A percentile compares a stretch with the other conserved stretches of the same genome.
These are phyloP conservation scores for Furcula furcula DNA, from an alignment of 2,888 invertebrate species.

Conservation along the genomic window DNA sequence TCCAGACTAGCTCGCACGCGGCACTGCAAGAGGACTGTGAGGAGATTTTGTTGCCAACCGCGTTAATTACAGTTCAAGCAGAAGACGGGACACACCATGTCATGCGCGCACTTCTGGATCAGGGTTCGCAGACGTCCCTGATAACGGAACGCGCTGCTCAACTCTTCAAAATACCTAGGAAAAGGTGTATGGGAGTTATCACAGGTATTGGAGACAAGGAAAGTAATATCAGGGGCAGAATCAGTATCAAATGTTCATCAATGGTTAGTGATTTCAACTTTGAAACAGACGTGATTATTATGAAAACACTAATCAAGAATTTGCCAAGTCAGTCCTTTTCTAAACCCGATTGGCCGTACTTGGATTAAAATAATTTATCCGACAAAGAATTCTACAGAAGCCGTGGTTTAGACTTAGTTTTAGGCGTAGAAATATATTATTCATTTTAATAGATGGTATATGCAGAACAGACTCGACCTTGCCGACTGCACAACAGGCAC, in stretches of 20 bases:
- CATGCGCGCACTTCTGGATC: constrained; percentile 5
- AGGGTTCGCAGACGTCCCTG: constrained; percentile 4
- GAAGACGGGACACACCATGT: background rate
- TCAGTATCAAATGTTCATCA: background rate
- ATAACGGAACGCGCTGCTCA: constrained; percentile 4
- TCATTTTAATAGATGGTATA: background rate
- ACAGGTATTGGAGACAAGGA: background rate
- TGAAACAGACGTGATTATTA: constrained; percentile 1
- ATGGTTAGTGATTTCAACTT: background rate
- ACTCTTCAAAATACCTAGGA: background rate
- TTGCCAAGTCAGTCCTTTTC: background rate
- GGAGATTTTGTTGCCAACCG: background rate
- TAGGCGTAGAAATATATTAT: constrained; percentile 3
- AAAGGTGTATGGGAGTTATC: background rate
- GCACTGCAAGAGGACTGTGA: background rate
- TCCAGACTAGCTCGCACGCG: background rate
- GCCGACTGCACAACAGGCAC: too few relatives aligned
- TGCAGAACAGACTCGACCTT: background rate
- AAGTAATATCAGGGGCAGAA: background rate
- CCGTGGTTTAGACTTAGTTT: constrained; percentile 1
- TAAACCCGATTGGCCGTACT: background rate
- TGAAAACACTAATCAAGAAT: constrained; percentile 1
- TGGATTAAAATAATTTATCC: background rate
- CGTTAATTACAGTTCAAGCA: background rate
- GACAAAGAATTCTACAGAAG: constrained; percentile 3